Percentiles rank a stretch among this genome's conserved stretches.
Evolutionary conservation across 2,888 invertebrate species (phyloP).

Genomic region (Cantharis flavilabris): DNA sequence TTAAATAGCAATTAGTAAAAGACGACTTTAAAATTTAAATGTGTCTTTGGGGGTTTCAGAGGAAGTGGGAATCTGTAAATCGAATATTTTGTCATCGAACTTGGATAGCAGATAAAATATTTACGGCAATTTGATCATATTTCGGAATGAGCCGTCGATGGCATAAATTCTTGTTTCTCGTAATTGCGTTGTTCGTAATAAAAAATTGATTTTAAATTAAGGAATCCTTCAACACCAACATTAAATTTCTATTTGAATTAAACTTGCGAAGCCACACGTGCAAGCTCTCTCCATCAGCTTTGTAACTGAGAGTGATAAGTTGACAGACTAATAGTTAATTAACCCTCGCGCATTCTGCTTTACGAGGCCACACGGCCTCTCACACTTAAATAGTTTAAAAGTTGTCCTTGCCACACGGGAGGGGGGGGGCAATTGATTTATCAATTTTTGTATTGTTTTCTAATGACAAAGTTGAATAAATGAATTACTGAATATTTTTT

Average conservation of each 20-base stretch:
- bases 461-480: no score
- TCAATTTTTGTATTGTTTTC: no score
- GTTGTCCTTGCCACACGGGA: no score
- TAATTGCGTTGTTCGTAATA: not conserved
- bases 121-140: not conserved
- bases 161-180: not conserved
- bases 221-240: not conserved
- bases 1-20: not conserved
- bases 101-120: no score
- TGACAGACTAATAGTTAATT: no score
- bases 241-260: not conserved
- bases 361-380: no score
- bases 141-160: not conserved
- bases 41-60: not conserved
- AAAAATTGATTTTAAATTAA: not conserved
- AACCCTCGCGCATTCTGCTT: no score
- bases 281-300: not conserved
- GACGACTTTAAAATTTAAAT: not conserved
- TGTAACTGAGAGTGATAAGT: no score
- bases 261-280: not conserved
- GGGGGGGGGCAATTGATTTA: no score
- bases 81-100: not conserved
- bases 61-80: not conserved
- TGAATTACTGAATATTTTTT: no score
- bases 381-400: no score